A percentile compares a stretch with the other conserved stretches of the same genome.
Conservation (phyloP, 2,888 invertebrate species). For the Sialis fuliginosa region DNA sequence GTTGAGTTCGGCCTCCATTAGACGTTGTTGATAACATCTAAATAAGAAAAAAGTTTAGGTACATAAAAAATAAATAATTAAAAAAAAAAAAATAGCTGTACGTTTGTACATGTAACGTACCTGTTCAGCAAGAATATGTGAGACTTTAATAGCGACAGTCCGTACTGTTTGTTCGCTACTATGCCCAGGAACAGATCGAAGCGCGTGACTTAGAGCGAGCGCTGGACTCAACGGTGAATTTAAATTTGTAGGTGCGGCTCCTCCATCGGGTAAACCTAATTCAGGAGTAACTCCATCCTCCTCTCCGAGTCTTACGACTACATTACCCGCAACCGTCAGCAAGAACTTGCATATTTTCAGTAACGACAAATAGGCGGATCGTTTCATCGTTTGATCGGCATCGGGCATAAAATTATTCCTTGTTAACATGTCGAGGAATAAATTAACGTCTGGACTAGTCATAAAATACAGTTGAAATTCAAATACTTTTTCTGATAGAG, state of each 20-base stretch:
- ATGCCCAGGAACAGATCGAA: slow-evolving; percentile 68
- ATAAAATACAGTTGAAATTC: slow-evolving; percentile 54
- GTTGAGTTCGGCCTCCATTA: slow-evolving; percentile 30
- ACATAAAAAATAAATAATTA: slow-evolving; percentile 6
- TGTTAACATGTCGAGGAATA: slow-evolving; percentile 63
- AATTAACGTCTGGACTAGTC: slow-evolving; percentile 43
- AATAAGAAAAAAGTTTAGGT: background rate
- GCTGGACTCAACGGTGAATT: slow-evolving; percentile 24
- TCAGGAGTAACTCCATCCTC: slow-evolving; percentile 24
- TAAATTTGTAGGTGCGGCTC: slow-evolving; percentile 17
- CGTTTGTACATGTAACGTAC: too few relatives aligned
- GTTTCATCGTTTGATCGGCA: slow-evolving; percentile 57
- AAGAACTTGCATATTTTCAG: slow-evolving; percentile 78
- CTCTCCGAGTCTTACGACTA: slow-evolving; percentile 36
- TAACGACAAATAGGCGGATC: slow-evolving; percentile 73
- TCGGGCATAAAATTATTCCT: slow-evolving; percentile 67
- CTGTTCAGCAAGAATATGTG: slow-evolving; percentile 57
- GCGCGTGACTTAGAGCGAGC: slow-evolving; percentile 56
- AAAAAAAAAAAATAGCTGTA: too few relatives aligned
- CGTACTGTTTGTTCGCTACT: slow-evolving; percentile 59
- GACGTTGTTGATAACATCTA: slow-evolving; percentile 27
- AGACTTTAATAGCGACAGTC: slow-evolving; percentile 66
- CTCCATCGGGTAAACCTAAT: slow-evolving; percentile 20
- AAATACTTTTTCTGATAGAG: slow-evolving; percentile 52
- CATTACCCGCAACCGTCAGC: slow-evolving; percentile 70